These are phyloP conservation scores for Sebastes diaconus DNA, from an alignment of 2,797 vertebrate genomes.

Conservation along the genomic window DNA sequence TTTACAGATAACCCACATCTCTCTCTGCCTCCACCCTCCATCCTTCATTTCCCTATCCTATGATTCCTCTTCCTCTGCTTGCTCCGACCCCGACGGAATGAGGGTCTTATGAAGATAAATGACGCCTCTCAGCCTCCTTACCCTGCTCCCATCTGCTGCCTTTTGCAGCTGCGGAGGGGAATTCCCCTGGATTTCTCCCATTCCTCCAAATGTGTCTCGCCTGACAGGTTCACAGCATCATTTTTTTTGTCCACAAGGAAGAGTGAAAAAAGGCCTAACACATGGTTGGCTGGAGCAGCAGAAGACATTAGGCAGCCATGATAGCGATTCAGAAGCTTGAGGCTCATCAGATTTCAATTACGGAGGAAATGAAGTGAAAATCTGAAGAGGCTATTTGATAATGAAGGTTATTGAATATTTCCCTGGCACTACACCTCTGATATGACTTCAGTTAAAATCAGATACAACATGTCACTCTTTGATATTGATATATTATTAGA, in stretches of 20 bases:
- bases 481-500: not conserved
- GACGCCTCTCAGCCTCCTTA: constrained; percentile 45
- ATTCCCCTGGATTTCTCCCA: constrained; percentile 40
- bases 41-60: constrained; percentile 25
- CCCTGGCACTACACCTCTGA: constrained; percentile 5
- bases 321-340: constrained; percentile 23
- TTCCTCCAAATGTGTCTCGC: constrained; percentile 15
- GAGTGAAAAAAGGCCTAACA: not conserved
- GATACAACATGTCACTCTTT: not conserved
- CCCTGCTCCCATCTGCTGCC: constrained; percentile 53
- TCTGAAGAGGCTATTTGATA: constrained; percentile 27
- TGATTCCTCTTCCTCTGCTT: constrained; percentile 16
- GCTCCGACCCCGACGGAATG: constrained; percentile 37
- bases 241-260: constrained; percentile 7
- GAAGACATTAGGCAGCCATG: constrained; percentile 26
- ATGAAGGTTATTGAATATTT: constrained; percentile 33
- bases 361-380: constrained; percentile 47
- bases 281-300: not conserved
- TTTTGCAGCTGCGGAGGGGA: constrained; percentile 7
- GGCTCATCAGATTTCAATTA: constrained; percentile 60
- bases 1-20: constrained; percentile 57
- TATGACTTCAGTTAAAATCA: constrained; percentile 1
- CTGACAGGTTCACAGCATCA: constrained; percentile 24
- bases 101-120: constrained; percentile 69
- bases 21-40: constrained; percentile 7